Conservation (phyloP, 2,888 invertebrate species). For the Charanyca ferruginea region DNA sequence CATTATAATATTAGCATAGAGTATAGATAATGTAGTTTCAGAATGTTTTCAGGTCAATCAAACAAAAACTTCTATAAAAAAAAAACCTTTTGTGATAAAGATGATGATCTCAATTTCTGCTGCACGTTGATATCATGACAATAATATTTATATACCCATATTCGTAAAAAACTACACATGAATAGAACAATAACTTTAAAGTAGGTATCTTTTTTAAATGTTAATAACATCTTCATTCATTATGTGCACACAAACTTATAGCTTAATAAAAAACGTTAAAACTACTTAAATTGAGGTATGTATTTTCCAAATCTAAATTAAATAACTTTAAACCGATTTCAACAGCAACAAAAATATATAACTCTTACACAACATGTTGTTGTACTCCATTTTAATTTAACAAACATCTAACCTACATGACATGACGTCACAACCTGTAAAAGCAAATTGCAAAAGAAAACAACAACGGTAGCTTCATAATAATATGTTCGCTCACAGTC, state of each 20-base stretch:
- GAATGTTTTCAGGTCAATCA: too few relatives aligned
- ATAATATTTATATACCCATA: background rate
- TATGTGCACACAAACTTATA: too few relatives aligned
- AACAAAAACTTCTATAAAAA: too few relatives aligned
- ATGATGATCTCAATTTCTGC: background rate
- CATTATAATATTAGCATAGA: too few relatives aligned
- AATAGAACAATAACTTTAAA: background rate
- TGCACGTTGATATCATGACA: background rate
- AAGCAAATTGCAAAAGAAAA: slow-evolving; percentile 58
- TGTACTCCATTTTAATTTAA: slow-evolving; percentile 34
- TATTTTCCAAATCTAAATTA: background rate
- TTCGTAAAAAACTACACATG: background rate
- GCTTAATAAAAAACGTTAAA: too few relatives aligned
- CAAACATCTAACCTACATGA: slow-evolving; percentile 41
- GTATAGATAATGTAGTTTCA: too few relatives aligned
- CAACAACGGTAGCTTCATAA: slow-evolving; percentile 59
- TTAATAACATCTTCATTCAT: too few relatives aligned
- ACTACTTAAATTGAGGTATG: too few relatives aligned
- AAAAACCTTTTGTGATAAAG: too few relatives aligned
- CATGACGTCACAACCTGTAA: slow-evolving; percentile 51
- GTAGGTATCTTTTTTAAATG: too few relatives aligned
- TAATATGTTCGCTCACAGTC: slow-evolving; percentile 64
- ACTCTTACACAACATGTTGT: slow-evolving; percentile 17
- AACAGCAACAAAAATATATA: slow-evolving; percentile 15
- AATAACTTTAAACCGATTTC: background rate